Evolutionary conservation across 1,140 invertebrate genomes (phyloP), one percentile per base, ranked within the genome.

Genomic region (Ceratina australensis): DNA sequence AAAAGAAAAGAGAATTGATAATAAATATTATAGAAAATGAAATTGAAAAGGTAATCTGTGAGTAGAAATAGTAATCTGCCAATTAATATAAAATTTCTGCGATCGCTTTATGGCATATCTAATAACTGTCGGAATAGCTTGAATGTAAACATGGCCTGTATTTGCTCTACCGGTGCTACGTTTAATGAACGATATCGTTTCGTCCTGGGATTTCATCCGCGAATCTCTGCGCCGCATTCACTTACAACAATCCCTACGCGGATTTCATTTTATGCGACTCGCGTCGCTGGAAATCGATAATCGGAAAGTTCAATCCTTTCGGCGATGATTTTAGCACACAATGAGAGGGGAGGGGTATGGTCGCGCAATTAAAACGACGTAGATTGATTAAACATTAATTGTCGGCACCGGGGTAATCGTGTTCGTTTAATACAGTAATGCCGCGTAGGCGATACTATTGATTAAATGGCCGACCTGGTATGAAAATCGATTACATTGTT

Each of bases 301-400:
- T n/a, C 16, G 26, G 52, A 69, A 56, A 69, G 56, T 69, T 20
- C 67, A 57, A 69, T 69, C 50, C 50, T 69, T 69, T 57, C 52
- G 3, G 33, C 67, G 28, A 54, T 57, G 67, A 33, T 56, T 56
- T 69, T 54, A 28, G 54, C 28, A n/a, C 8, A 22, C 67, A 33
- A 33, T 60, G 33, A 13, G 60, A 15, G 56, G 20, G 16, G 20
- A 42, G 33, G 33, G 33, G 33, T 42, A 10, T 42, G 33, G 33
- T 5, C 33, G 33, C 33, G 33, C 42, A 49, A 24, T 72, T 59
- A 49, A 72, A 26, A n/a, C 18, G 33, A 47, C 20, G 24, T 26
- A 8, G 42, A 49, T 26, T 60, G 69, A 61, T 72, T n/a, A 72
- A 71, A 59, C 33, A 50, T 72, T 72, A 72, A 72, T 61, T 61